These are phyloP conservation scores for Phallusia fumigata DNA, from an alignment of 23 tunicate species.

Conservation along the genomic window DNA sequence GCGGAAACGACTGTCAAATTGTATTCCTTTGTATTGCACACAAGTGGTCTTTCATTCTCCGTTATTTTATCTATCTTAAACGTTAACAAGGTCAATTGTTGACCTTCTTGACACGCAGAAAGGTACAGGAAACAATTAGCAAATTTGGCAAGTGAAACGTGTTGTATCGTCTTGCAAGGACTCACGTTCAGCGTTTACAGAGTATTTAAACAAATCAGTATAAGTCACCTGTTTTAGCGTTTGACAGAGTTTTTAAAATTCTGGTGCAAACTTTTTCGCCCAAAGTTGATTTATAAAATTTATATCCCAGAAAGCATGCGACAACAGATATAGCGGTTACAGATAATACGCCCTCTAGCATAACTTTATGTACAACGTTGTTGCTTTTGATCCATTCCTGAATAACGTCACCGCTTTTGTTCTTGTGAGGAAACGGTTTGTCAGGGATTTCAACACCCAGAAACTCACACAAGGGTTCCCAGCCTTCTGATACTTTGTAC, in stretches of 20 bases:
- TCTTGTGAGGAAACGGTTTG: conserved; percentile 8
- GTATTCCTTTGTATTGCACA: too few species aligned
- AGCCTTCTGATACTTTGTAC: neutral
- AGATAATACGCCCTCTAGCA: neutral
- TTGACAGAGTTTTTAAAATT: neutral
- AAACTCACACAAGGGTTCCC: conserved; percentile 14
- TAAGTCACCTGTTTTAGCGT: too few species aligned
- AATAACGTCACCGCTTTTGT: neutral
- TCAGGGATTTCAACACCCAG: conserved; percentile 5
- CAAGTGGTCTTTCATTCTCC: too few species aligned
- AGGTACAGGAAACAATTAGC: too few species aligned
- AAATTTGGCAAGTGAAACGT: too few species aligned
- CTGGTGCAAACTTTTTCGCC: neutral
- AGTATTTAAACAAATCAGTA: too few species aligned
- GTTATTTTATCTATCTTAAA: too few species aligned
- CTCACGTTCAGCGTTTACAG: too few species aligned
- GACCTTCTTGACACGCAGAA: too few species aligned
- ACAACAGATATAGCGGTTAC: neutral
- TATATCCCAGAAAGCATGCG: neutral
- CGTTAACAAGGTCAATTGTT: too few species aligned
- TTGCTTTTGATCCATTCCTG: neutral
- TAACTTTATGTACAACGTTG: neutral
- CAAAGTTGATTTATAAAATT: neutral
- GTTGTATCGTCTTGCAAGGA: too few species aligned
- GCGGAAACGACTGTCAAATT: too few species aligned